Percentiles rank a stretch among this genome's conserved stretches.
phyloP scores from a whole-genome alignment of 1,140 invertebrate genomes.

The Arctopsyche grandis region DNA sequence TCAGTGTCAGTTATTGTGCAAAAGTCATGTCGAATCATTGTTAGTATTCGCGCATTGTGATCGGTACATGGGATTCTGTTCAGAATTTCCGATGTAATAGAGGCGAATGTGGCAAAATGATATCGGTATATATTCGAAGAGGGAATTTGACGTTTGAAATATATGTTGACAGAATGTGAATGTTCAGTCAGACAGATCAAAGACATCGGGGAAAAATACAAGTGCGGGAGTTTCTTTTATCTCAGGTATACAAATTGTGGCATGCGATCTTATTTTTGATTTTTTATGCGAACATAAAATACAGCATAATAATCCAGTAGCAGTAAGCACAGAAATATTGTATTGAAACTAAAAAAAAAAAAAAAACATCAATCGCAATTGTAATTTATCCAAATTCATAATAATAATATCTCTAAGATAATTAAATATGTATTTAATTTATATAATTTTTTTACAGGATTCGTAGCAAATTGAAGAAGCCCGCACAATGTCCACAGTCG shows the following conservation, averaged over 20 bases:
- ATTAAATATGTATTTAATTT: too few relatives aligned
- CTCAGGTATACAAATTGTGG: conserved; percentile 9
- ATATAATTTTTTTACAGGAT: too few relatives aligned
- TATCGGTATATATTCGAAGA: background rate
- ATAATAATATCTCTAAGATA: too few relatives aligned
- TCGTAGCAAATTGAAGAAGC: too few relatives aligned
- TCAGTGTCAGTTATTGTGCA: conserved; percentile 42
- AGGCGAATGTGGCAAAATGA: conserved; percentile 1
- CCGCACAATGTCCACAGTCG: too few relatives aligned
- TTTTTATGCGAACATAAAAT: background rate
- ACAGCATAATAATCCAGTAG: too few relatives aligned
- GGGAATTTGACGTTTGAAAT: conserved; percentile 48
- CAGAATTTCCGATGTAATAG: background rate
- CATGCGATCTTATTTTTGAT: background rate
- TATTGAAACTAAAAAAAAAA: too few relatives aligned
- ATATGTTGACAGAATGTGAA: conserved; percentile 53
- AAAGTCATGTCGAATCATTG: conserved; percentile 52
- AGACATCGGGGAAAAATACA: conserved; percentile 47
- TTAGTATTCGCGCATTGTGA: conserved; percentile 34
- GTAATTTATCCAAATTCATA: too few relatives aligned
- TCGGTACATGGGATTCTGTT: background rate
- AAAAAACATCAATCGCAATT: too few relatives aligned
- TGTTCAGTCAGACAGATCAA: conserved; percentile 54
- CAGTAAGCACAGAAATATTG: too few relatives aligned
- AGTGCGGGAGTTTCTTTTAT: background rate